These are phyloP conservation scores for Margarornis squamiger DNA, from an alignment of 2,797 vertebrate genomes.

Conservation along the genomic window DNA sequence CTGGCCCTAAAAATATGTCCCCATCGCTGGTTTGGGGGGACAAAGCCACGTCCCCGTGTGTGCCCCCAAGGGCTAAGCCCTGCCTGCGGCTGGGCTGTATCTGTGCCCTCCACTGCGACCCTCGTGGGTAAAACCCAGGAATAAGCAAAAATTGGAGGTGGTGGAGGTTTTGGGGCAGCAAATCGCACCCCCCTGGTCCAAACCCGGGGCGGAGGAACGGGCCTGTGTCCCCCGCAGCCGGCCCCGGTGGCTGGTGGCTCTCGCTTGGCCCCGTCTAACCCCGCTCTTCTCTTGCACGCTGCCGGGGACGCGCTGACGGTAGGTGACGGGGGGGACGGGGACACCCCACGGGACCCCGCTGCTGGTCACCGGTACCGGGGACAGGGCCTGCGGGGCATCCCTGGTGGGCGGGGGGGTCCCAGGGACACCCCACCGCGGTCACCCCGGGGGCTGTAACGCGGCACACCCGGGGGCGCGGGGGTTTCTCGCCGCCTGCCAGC, in stretches of 20 bases:
- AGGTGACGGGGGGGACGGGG: slow-evolving; percentile 34
- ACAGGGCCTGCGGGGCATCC: not conserved
- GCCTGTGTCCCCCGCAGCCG: not conserved
- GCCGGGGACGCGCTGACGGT: slow-evolving; percentile 60
- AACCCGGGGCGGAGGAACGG: not conserved
- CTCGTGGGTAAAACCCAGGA: not conserved
- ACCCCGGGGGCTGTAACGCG: not conserved
- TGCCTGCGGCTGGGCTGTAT: not conserved
- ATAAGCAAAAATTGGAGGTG: not conserved
- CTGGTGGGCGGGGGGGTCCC: not conserved
- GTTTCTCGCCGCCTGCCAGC: not conserved
- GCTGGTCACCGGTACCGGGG: not conserved
- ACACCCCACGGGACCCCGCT: not conserved
- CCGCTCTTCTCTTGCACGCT: slow-evolving; percentile 71
- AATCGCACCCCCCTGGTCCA: not conserved
- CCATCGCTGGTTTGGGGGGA: not conserved
- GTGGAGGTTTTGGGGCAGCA: not conserved
- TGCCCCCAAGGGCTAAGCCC: not conserved
- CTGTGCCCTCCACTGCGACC: accelerated
- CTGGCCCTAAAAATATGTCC: not conserved
- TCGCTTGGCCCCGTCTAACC: slow-evolving; percentile 50
- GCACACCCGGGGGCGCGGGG: not conserved
- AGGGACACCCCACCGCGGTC: not conserved
- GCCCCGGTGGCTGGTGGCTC: not conserved
- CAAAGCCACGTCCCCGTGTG: not conserved